Evolutionary conservation across 2,113 vertebrate genomes (phyloP), one percentile per base, ranked within the genome.

Genomic region (Cyprinodon brontotheroides): DNA sequence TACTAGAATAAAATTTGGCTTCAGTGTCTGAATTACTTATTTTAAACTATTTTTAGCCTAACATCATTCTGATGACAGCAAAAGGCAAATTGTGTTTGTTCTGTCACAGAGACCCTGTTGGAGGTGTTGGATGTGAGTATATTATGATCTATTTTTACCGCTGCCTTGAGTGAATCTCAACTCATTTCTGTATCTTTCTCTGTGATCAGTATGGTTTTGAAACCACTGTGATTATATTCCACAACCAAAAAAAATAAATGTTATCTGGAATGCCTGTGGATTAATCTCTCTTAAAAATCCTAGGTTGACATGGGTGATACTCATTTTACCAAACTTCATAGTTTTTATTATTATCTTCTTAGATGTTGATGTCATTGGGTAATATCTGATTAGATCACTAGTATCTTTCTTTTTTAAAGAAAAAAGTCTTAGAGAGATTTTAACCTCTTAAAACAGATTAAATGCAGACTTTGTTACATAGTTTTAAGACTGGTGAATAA

Each of bases 91-190:
- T 62, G 63, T 13, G 40, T 83, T 80, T 88, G 79, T 74, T 88
- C 82, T 38, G 71, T 79, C 72, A 68, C 53, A 61, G 53, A 37
- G 74, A 68, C 61, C 74, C 43, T 61, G 61, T 29, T 83, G 45
- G 78, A 86, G 75, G 77, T 85, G 83, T 57, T 10, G 8, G 81
- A 70, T 84, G 70, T 59, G 76, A 65, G 65, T 17, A 59, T 12
- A 75, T 59, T 87, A 81, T 79, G 72, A 84, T 89, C 79, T 87
- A 87, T 88, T 92, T 92, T 87, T 89, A 75, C 68, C 61, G 64
- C 50, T 87, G 70, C 72, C 76, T 68, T 68, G 72, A 73, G 74
- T 75, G 71, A 71, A 86, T 85, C 69, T 73, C 70, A 70, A 70
- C 85, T 87, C 50, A 73, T 74, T 64, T 70, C 20, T n/a, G 53